These are phyloP conservation scores for Cyprinodon brontotheroides DNA, from an alignment of 2,113 vertebrate genomes.

Conservation along the genomic window DNA sequence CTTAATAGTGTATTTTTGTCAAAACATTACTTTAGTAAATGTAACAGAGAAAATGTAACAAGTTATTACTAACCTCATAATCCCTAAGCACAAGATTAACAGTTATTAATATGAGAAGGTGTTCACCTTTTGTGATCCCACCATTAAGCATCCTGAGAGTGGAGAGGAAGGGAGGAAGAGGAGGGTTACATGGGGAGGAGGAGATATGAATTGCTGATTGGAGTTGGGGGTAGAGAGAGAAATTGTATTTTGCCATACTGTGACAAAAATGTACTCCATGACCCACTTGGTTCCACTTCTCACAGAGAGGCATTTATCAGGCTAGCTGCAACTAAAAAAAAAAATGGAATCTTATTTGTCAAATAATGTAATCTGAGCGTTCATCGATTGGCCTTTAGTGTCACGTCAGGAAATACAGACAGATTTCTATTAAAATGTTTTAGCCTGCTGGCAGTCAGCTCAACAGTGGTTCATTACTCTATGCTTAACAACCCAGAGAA, in stretches of 20 bases:
- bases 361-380: neutral
- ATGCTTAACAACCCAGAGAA: neutral
- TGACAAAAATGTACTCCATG: neutral
- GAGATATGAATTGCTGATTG: conserved; percentile 64
- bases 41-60: too few species aligned
- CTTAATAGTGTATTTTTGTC: too few species aligned
- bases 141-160: conserved; percentile 42
- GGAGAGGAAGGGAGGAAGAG: conserved; percentile 44
- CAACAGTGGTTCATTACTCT: neutral
- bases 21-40: too few species aligned
- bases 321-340: neutral
- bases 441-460: neutral
- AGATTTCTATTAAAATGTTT: too few species aligned
- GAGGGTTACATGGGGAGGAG: conserved; percentile 43
- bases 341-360: neutral
- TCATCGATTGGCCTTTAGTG: neutral
- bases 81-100: conserved; percentile 22
- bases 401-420: neutral
- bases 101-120: conserved; percentile 67
- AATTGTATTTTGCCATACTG: conserved; percentile 15
- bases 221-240: conserved; percentile 22
- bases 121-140: conserved; percentile 56
- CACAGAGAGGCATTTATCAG: neutral
- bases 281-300: neutral
- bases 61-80: neutral